phyloP scores from a whole-genome alignment of 2,113 vertebrate genomes.

The Bagarius yarrelli region DNA sequence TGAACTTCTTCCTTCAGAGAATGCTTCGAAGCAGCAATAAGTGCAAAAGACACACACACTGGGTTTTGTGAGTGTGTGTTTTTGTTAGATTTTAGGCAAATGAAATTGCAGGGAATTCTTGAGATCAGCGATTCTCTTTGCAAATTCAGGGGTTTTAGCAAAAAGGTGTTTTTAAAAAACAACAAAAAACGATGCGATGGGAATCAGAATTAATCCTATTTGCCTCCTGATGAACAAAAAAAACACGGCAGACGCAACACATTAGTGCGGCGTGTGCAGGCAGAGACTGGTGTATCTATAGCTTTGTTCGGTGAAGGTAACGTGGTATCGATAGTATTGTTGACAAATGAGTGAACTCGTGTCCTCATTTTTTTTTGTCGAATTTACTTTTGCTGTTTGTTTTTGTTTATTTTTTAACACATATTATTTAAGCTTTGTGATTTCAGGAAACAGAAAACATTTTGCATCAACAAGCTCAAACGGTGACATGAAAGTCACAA shows the following conservation, averaged over 20 bases:
- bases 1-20: slow-evolving; percentile 63
- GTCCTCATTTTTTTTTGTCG: slow-evolving; percentile 70
- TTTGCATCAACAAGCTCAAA: slow-evolving; percentile 76
- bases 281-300: slow-evolving; percentile 65
- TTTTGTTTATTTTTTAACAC: slow-evolving; percentile 65
- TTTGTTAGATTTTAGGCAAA: slow-evolving; percentile 74
- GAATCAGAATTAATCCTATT: slow-evolving; percentile 77
- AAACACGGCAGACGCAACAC: slow-evolving; percentile 43
- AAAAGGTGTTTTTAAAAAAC: slow-evolving; percentile 51
- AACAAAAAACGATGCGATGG: slow-evolving; percentile 59
- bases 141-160: slow-evolving; percentile 85
- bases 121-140: slow-evolving; percentile 86
- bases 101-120: slow-evolving; percentile 92
- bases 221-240: slow-evolving; percentile 73
- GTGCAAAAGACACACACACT: slow-evolving; percentile 67
- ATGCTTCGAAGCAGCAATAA: slow-evolving; percentile 85
- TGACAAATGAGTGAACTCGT: slow-evolving; percentile 77
- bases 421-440: slow-evolving; percentile 76
- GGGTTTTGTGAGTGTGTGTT: slow-evolving; percentile 69
- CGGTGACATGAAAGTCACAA: slow-evolving; percentile 59
- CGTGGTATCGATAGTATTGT: slow-evolving; percentile 82
- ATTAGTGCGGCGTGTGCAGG: slow-evolving; percentile 62
- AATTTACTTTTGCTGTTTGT: slow-evolving; percentile 56
- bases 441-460: slow-evolving; percentile 97
- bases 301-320: slow-evolving; percentile 74